Evolutionary conservation across 2,113 vertebrate species (phyloP).

Genomic region (Jaculus jaculus): DNA sequence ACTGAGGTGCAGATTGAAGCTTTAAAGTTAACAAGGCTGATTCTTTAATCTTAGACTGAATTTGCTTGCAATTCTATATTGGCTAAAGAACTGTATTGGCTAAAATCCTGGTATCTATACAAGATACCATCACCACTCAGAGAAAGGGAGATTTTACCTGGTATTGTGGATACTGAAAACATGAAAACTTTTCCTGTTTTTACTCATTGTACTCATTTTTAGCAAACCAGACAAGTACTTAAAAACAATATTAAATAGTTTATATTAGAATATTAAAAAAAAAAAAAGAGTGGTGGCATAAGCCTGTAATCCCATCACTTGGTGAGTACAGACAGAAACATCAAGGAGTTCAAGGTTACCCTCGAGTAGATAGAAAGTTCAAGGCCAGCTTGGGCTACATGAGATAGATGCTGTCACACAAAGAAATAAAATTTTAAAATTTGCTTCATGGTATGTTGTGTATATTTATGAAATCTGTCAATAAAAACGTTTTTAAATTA

Average conservation of each 20-base stretch:
- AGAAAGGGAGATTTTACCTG: neutral
- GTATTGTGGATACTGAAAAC: neutral
- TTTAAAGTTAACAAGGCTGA: too few species aligned
- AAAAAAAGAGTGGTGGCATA: too few species aligned
- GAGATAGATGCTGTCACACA: neutral
- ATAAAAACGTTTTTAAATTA: too few species aligned
- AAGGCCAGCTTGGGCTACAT: too few species aligned
- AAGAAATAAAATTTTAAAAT: neutral
- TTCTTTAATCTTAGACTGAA: neutral
- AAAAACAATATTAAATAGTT: conserved; percentile 8
- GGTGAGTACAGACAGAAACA: too few species aligned
- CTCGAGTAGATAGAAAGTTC: too few species aligned
- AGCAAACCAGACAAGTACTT: conserved; percentile 47
- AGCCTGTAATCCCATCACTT: too few species aligned
- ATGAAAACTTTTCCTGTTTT: neutral
- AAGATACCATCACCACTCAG: neutral
- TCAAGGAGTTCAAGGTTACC: too few species aligned
- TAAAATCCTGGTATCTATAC: conserved; percentile 24
- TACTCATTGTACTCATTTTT: neutral
- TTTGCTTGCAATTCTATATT: too few species aligned
- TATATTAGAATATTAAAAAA: neutral
- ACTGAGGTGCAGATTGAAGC: conserved; percentile 26
- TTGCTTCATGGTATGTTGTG: neutral
- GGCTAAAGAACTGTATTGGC: neutral
- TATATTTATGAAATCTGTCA: too few species aligned